Base-by-base conservation (phyloP, 1,140 invertebrate genomes). In the Rhizoglyphus robini region DNA sequence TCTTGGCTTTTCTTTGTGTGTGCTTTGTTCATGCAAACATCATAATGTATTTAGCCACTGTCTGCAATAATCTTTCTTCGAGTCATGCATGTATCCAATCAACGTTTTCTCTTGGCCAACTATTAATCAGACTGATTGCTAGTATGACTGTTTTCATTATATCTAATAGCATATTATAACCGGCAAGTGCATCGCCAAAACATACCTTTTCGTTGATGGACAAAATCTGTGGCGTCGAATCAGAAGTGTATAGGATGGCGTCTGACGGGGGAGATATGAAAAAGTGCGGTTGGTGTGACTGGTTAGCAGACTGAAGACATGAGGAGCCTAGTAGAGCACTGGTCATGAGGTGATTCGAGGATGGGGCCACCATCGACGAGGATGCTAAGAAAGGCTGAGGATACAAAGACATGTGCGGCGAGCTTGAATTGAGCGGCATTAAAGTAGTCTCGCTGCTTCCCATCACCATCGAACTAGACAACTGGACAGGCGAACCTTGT, bases 151-250 rank as follows among this genome's bases (percentile, higher is more conserved):
- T n/a, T n/a, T n/a, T n/a, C n/a, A n/a, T n/a, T n/a, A n/a, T n/a
- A n/a, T n/a, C n/a, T n/a, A n/a, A n/a, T n/a, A n/a, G n/a, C n/a
- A n/a, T n/a, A n/a, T n/a, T n/a, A n/a, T n/a, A n/a, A n/a, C n/a
- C n/a, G n/a, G n/a, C n/a, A n/a, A n/a, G n/a, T n/a, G n/a, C n/a
- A 41, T 41, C 18, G 36, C 36, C 36, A 41, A 11, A 41, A 41
- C 36, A 41, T 60, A 60, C 58, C 27, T 60, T 60, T 15, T 60
- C 58, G 36, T 60, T 60, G 15, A 60, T n/a, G 11, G 58, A 34
- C 36, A 60, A 34, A 20, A 60, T 60, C 25, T 60, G 58, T 27
- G 58, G 58, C 31, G 25, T 59, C 4, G 57, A 11, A 8, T 20
- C 25, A n/a, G 58, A 2, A 13, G 48, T 51, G 29, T 60, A 60